Base-by-base conservation (phyloP, 2,797 vertebrate genomes). In the Vireo griseus region DNA sequence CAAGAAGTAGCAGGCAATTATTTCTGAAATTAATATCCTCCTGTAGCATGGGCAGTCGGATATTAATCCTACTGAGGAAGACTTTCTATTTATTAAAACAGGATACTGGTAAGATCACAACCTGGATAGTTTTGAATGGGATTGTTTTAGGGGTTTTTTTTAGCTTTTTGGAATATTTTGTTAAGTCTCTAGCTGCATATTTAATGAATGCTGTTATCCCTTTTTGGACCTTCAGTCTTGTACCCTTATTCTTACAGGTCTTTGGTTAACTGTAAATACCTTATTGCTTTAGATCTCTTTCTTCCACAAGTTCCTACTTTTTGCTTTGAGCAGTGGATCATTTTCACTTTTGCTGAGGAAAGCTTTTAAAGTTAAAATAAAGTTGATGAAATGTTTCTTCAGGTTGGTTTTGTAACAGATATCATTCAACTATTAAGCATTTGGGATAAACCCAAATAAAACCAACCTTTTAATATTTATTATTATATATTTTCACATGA, bases 141-240 rank as follows among this genome's bases (percentile, higher is more conserved):
- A 2, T 44, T 50, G 28, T 16, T 76, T 50, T 15, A 13, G 5
- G 3, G 4, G 0, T 0, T 5, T 47, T 39, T 42, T 42, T 65
- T 40, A 88, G 42, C 5, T 7, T 74, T 71, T 71, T 39, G 4
- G 4, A 77, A 18, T 79, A 16, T 72, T 92, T 89, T 67, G 8
- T 61, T 77, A 29, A 75, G 83, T 16, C 7, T 88, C 13, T 76
- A 50, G 65, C 14, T 68, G 22, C 9, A 11, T 72, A 50, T 72
- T 86, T 77, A n/a, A 9, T 57, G 35, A 72, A 50, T 68, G 18
- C 3, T 15, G 12, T 72, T 65, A 44, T 47, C 12, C 8, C 17
- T 77, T 55, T 7, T 24, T 22, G 48, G 17, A 55, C 6, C 9
- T 57, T 76, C 16, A 54, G 5, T 66, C 31, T 48, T 62, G 25